Evolutionary conservation across 1,140 invertebrate species (phyloP).

Genomic region (Drosophila auraria): DNA sequence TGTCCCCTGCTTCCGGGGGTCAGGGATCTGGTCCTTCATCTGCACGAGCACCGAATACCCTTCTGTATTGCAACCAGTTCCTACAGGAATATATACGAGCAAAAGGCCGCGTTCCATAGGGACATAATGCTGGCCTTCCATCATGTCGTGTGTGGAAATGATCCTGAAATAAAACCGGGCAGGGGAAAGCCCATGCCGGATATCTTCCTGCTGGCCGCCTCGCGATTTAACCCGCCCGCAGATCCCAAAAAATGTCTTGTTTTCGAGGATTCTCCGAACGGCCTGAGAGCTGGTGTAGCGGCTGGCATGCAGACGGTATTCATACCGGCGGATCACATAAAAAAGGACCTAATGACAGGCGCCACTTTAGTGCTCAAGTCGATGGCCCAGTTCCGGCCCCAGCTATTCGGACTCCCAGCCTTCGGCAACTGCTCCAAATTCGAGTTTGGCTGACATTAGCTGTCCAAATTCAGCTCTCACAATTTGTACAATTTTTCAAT

Average conservation of each 20-base stretch:
- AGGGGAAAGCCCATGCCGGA: slow-evolving; percentile 94
- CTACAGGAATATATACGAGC: slow-evolving; percentile 87
- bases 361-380: slow-evolving; percentile 91
- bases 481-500: background rate
- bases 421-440: slow-evolving; percentile 74
- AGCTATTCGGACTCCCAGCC: slow-evolving; percentile 92
- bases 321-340: slow-evolving; percentile 91
- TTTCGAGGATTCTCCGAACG: slow-evolving; percentile 97
- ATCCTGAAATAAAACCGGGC: slow-evolving; percentile 91
- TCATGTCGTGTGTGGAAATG: slow-evolving; percentile 93
- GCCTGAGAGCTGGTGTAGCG: slow-evolving; percentile 90
- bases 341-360: slow-evolving; percentile 86
- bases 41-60: slow-evolving; percentile 91
- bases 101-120: slow-evolving; percentile 91
- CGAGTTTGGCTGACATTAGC: slow-evolving; percentile 70
- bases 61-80: slow-evolving; percentile 97
- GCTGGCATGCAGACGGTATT: slow-evolving; percentile 96
- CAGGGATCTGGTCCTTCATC: slow-evolving; percentile 91
- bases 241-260: slow-evolving; percentile 92
- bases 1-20: slow-evolving; percentile 88
- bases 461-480: slow-evolving; percentile 1
- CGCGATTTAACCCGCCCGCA: slow-evolving; percentile 91
- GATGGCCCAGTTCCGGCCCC: slow-evolving; percentile 93
- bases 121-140: slow-evolving; percentile 91
- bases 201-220: slow-evolving; percentile 94